Evolutionary conservation across 2,888 invertebrate genomes (phyloP).

Genomic region (Orthonychiurus folsomi): DNA sequence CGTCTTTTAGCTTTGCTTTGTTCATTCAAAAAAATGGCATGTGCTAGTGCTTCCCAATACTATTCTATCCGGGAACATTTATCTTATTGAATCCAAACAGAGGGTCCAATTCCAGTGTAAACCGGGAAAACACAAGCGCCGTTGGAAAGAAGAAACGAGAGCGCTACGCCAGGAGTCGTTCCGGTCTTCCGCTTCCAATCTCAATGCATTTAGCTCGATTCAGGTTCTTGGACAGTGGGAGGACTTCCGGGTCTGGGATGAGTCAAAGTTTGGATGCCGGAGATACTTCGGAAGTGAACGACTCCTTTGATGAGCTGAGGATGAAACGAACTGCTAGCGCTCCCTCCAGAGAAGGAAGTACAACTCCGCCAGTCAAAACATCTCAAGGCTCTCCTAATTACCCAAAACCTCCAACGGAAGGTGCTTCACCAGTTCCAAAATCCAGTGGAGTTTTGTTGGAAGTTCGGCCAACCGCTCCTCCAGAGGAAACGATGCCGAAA

Average conservation of each 20-base stretch:
- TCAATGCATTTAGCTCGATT: slow-evolving; percentile 31
- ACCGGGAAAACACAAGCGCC: slow-evolving; percentile 17
- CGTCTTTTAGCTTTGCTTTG: not conserved
- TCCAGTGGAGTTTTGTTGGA: slow-evolving; percentile 11
- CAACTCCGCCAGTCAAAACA: slow-evolving; percentile 17
- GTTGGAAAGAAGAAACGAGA: slow-evolving; percentile 38
- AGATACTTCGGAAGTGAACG: slow-evolving; percentile 27
- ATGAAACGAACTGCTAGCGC: slow-evolving; percentile 37
- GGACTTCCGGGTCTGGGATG: slow-evolving; percentile 27
- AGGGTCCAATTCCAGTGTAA: slow-evolving; percentile 35
- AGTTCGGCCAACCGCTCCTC: slow-evolving; percentile 20
- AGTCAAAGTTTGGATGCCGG: slow-evolving; percentile 37
- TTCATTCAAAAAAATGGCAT: not conserved
- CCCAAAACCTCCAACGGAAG: slow-evolving; percentile 3
- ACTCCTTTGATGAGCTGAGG: slow-evolving; percentile 32
- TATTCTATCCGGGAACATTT: slow-evolving; percentile 3
- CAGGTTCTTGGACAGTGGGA: slow-evolving; percentile 36
- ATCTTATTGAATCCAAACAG: slow-evolving; percentile 12
- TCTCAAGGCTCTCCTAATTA: not conserved
- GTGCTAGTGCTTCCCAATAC: not conserved
- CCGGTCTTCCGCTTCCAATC: slow-evolving; percentile 30
- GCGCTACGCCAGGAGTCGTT: slow-evolving; percentile 35
- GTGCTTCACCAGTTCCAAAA: not conserved
- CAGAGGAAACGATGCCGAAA: slow-evolving; percentile 10
- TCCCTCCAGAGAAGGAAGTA: slow-evolving; percentile 29